phyloP scores from a whole-genome alignment of 1,140 invertebrate species.

The Drosophila simulans region DNA sequence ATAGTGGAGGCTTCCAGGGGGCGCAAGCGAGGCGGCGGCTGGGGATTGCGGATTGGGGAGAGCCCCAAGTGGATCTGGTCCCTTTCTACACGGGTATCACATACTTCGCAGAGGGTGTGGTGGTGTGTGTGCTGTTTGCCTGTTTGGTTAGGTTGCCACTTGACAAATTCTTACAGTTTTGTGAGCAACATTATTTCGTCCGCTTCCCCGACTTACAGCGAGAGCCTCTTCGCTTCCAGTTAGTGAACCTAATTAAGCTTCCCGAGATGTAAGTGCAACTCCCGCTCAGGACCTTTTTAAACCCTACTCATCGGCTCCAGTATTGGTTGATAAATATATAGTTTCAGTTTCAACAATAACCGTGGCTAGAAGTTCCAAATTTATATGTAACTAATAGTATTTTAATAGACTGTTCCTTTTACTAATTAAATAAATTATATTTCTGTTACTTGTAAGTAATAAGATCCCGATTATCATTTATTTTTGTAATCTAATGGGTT shows the following conservation, averaged over 20 bases:
- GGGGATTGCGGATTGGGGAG: not conserved
- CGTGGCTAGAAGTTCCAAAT: too few species aligned
- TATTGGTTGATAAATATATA: not conserved
- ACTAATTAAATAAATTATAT: too few species aligned
- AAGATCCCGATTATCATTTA: too few species aligned
- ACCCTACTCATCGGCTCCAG: not conserved
- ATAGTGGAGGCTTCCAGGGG: conserved; percentile 49
- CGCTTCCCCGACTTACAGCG: conserved; percentile 36
- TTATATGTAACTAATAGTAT: too few species aligned
- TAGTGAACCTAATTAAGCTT: conserved; percentile 44
- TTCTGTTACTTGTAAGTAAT: too few species aligned
- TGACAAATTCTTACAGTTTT: conserved; percentile 79
- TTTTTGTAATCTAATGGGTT: not conserved
- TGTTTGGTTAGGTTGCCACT: conserved; percentile 64
- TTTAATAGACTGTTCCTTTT: too few species aligned
- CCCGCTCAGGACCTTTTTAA: not conserved
- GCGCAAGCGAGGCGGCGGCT: conserved; percentile 1
- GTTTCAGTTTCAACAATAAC: too few species aligned
- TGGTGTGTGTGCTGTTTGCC: conserved; percentile 18
- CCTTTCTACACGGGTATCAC: conserved; percentile 26
- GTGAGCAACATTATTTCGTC: conserved; percentile 60
- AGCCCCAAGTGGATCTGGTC: conserved; percentile 50
- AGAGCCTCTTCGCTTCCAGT: conserved; percentile 39
- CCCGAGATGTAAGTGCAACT: conserved; percentile 15
- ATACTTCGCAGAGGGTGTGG: conserved; percentile 18